Evolutionary conservation across 2,888 invertebrate species (phyloP).

Genomic region (Metalampra italica): DNA sequence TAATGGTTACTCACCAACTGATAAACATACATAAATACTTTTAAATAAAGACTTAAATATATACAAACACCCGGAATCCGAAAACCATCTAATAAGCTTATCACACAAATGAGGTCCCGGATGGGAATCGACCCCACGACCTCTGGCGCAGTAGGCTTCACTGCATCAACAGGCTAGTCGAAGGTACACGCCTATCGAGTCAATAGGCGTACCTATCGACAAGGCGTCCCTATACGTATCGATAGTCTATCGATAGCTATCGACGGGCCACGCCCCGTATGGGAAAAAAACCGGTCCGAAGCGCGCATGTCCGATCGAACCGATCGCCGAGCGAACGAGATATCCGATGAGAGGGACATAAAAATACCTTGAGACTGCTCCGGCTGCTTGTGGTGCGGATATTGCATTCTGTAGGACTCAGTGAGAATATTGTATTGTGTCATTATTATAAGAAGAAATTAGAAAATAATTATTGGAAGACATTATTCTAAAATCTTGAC

Average conservation of each 20-base stretch:
- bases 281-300: conserved; percentile 36
- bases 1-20: too few species aligned
- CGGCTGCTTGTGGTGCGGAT: neutral
- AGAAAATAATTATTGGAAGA: too few species aligned
- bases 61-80: too few species aligned
- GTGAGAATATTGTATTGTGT: neutral
- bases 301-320: conserved; percentile 45
- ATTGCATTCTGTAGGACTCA: neutral
- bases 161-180: too few species aligned
- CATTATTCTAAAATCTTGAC: too few species aligned
- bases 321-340: conserved; percentile 13
- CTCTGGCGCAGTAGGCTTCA: too few species aligned
- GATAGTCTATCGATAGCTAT: conserved; percentile 37
- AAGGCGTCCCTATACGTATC: conserved; percentile 19
- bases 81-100: too few species aligned
- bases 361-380: neutral
- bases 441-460: too few species aligned
- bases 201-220: conserved; percentile 10
- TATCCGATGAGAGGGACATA: neutral
- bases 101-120: too few species aligned
- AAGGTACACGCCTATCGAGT: neutral
- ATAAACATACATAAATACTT: too few species aligned
- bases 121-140: too few species aligned
- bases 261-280: conserved; percentile 44
- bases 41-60: too few species aligned